Base-by-base conservation (phyloP, 2,888 invertebrate species). In the Amphipyra berbera region DNA sequence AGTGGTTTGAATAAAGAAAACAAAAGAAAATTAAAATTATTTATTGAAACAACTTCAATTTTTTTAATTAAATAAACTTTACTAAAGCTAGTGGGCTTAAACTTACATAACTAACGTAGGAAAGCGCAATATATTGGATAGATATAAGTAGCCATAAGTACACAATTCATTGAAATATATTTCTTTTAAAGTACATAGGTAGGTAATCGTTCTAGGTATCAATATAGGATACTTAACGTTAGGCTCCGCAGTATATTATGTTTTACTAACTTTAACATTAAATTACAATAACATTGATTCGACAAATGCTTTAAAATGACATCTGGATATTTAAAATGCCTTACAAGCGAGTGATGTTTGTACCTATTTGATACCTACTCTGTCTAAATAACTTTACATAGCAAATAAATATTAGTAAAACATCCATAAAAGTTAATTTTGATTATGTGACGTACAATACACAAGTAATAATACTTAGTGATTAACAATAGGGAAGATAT, bases 11-110 rank as follows among this genome's bases (percentile, higher is more conserved):
- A 80, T 64, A 65, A 85, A 81, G 76, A 68, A 75, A 72, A 61
- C 65, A 64, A 64, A 64, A 80, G 82, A 93, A 93, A 94, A 94
- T 93, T 93, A 93, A 92, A 93, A 89, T 92, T 87, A 93, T 95
- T 93, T 94, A 94, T 93, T 95, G 86, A 95, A 94, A 95, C 94
- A 95, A 93, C 88, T 93, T 91, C 87, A 90, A 90, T 91, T 84
- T 88, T 76, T 90, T 90, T 87, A 90, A 90, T 93, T 90, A 92
- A 88, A 90, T 88, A 89, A 85, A 86, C 86, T 88, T 90, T 86
- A 88, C 91, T 92, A 93, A 91, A 89, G 87, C 92, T 93, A 92
- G 83, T 85, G 88, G 91, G 91, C 88, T 90, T 88, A 88, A 79
- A 86, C 83, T 91, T 91, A 90, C 73, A 73, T 75, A 87, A 90